Conservation (phyloP, 2,113 vertebrate species). For the Ciconia boyciana region DNA sequence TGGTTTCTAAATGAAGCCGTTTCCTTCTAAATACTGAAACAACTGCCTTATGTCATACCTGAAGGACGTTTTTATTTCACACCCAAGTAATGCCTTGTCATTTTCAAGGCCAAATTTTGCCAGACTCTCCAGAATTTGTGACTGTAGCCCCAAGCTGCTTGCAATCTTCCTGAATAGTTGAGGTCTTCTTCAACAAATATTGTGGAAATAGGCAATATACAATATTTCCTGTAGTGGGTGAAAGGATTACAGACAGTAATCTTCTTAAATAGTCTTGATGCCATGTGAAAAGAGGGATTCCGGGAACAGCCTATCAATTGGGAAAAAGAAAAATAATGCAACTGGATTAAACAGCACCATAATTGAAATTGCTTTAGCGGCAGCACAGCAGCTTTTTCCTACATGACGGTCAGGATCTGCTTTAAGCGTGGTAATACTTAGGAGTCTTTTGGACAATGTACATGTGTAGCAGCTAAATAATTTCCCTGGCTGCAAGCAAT, state of each 20-base stretch:
- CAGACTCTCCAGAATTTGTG: fast-evolving
- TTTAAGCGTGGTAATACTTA: neutral
- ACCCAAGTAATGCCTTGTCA: neutral
- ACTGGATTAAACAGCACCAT: neutral
- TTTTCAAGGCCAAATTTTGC: neutral
- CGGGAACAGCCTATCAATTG: neutral
- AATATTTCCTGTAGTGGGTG: neutral
- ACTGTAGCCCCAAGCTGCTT: neutral
- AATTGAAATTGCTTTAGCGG: neutral
- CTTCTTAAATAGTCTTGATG: neutral
- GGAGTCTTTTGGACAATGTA: neutral
- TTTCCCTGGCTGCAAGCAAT: neutral
- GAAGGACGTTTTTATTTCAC: neutral
- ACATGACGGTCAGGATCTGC: neutral
- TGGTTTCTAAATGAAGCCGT: neutral
- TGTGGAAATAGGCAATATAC: neutral
- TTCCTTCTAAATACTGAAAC: neutral
- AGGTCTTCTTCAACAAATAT: neutral
- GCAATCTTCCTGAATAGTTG: neutral
- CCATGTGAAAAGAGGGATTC: neutral
- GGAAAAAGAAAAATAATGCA: neutral
- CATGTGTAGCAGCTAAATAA: neutral
- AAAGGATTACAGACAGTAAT: neutral
- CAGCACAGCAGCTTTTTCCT: neutral
- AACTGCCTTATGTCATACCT: neutral